Percentiles rank a stretch among this genome's conserved stretches.
Conservation (phyloP, 2,113 vertebrate species). For the Lathamus discolor region DNA sequence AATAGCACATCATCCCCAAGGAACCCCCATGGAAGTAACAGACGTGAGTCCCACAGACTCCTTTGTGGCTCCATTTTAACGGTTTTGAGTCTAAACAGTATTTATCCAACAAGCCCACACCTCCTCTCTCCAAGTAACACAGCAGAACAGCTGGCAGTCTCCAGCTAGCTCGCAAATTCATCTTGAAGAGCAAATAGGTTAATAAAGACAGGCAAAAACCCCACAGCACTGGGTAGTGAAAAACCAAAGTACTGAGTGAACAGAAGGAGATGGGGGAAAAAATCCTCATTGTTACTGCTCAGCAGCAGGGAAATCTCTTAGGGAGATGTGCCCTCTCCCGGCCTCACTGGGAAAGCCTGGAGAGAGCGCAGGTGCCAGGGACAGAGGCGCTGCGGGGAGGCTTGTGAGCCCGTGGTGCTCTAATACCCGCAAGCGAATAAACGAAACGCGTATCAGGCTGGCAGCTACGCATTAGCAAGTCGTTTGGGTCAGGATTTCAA, state of each 20-base stretch:
- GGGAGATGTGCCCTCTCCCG: slow-evolving; percentile 56
- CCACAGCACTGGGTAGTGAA: neutral
- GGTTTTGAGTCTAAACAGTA: neutral
- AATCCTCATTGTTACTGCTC: neutral
- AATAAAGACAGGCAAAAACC: neutral
- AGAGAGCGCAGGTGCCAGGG: neutral
- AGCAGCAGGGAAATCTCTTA: neutral
- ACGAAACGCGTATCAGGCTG: neutral
- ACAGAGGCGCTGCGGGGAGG: accelerated
- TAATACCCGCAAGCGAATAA: neutral
- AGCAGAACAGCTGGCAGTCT: neutral
- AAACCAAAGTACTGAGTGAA: neutral
- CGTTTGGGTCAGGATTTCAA: neutral
- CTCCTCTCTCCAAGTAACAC: neutral
- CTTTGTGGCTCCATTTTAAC: neutral
- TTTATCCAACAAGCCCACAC: neutral
- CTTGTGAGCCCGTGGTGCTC: neutral
- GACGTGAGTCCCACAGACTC: neutral
- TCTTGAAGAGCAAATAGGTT: neutral
- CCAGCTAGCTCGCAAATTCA: neutral
- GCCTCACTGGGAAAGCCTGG: neutral
- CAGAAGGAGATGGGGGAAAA: neutral
- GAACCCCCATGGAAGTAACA: neutral
- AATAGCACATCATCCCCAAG: neutral
- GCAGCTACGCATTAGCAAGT: neutral